These are phyloP conservation scores for Cassiopea andromeda DNA, from an alignment of 30 jellyfish, hydroid and myxozoan genomes.

Conservation along the genomic window DNA sequence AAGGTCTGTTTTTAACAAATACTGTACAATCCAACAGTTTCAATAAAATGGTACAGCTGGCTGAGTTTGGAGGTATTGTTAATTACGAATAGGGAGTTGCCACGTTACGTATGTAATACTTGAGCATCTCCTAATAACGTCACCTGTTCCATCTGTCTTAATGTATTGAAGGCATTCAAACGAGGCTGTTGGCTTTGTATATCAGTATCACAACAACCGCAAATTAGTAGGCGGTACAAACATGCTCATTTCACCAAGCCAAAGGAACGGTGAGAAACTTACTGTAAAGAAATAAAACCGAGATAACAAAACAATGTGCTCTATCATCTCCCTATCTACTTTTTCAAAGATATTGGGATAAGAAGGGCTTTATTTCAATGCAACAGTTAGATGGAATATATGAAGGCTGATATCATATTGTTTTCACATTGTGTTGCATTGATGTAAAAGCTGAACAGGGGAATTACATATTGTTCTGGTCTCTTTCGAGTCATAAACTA, in stretches of 20 bases:
- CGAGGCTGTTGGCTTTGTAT: not conserved
- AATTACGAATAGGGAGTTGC: not conserved
- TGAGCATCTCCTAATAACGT: not conserved
- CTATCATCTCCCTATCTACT: constrained; percentile 23
- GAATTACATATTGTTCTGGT: constrained; percentile 28
- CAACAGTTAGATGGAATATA: constrained; percentile 17
- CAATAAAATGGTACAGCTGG: not conserved
- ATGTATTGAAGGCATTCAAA: not conserved
- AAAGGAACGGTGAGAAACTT: not conserved
- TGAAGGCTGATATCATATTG: not conserved
- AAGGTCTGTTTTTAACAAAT: no score
- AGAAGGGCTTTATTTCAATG: constrained; percentile 41
- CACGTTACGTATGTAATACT: not conserved
- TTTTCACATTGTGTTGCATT: constrained; percentile 6
- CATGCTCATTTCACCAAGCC: not conserved
- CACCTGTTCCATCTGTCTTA: constrained; percentile 3
- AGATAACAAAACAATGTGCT: constrained; percentile 27
- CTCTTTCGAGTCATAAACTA: constrained; percentile 28
- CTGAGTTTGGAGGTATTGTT: not conserved
- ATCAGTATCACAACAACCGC: not conserved
- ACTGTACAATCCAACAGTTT: no score
- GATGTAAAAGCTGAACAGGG: not conserved
- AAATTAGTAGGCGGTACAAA: constrained; percentile 9
- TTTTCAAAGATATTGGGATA: constrained; percentile 42
- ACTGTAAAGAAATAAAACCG: constrained; percentile 21